Evolutionary conservation across 2,113 vertebrate species (phyloP), one percentile per base, ranked within the genome.

Genomic region (Albula glossodonta): DNA sequence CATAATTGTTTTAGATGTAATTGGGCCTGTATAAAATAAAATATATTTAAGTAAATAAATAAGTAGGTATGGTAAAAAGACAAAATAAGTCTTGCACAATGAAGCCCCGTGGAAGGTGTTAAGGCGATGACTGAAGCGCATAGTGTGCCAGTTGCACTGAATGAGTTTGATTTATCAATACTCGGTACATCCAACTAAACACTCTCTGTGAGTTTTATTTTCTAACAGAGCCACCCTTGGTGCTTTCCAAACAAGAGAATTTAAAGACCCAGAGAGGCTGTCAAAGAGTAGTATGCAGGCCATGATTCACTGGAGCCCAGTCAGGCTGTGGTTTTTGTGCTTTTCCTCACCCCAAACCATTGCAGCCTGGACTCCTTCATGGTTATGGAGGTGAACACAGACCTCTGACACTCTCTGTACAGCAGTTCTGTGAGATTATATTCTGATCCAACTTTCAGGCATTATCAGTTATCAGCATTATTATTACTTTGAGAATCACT

Each of bases 261-360:
- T 31, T 74, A 31, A 31, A 31, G 84, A 78, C 49, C 15, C 77
- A 0, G 56, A 84, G 78, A 74, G 80, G 10, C 31, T 87, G 80
- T 85, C 51, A 60, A 86, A 84, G 80, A 50, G 80, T 60, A 87
- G 81, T 78, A 78, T 82, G 86, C 88, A 86, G 83, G 70, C 90
- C 84, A 88, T 87, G 87, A 89, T 78, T 88, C 86, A 89, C 53
- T 86, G n/a, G 87, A 57, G 81, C 80, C 85, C 81, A 56, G 53
- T 78, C 56, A 74, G n/a, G 63, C 13, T n/a, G 82, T 86, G 84
- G 82, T 80, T 78, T 87, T 90, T 88, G 88, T 25, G 6, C 22
- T 70, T 70, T n/a, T 17, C 63, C 2, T 9, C 3, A 9, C 89
- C 87, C 86, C 78, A 88, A 89, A 91, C 93, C 90, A 89, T 93